A percentile compares a stretch with the other conserved stretches of the same genome.
Conservation (phyloP, 2,888 invertebrate species). For the Eugnorisma glareosa region DNA sequence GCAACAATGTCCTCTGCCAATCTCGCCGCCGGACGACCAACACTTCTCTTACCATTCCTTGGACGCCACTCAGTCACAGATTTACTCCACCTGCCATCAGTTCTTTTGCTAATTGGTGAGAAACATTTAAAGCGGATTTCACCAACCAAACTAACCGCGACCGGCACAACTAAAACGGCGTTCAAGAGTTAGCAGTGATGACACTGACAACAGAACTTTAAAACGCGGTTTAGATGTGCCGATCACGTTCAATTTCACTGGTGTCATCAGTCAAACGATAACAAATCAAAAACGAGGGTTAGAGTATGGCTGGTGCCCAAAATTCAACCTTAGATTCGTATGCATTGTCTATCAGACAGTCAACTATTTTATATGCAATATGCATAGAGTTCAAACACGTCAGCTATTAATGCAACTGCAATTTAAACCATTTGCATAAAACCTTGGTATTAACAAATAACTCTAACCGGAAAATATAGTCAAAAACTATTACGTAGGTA, state of each 20-base stretch:
- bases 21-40: not conserved
- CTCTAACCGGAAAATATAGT: slow-evolving; percentile 48
- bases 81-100: no score
- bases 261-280: not conserved
- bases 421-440: slow-evolving; percentile 38
- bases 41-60: not conserved
- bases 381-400: not conserved
- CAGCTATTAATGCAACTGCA: not conserved
- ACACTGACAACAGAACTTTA: not conserved
- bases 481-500: slow-evolving; percentile 32
- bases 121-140: not conserved
- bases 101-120: not conserved
- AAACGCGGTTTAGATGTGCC: not conserved
- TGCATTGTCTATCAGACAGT: not conserved
- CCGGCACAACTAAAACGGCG: not conserved
- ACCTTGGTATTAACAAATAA: slow-evolving; percentile 32
- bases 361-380: not conserved
- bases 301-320: not conserved
- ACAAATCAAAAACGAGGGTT: not conserved
- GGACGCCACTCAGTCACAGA: no score
- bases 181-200: not conserved
- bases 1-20: not conserved
- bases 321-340: not conserved
- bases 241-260: not conserved
- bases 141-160: no score